phyloP scores from a whole-genome alignment of 2,797 vertebrate genomes.

The Vultur gryphus region DNA sequence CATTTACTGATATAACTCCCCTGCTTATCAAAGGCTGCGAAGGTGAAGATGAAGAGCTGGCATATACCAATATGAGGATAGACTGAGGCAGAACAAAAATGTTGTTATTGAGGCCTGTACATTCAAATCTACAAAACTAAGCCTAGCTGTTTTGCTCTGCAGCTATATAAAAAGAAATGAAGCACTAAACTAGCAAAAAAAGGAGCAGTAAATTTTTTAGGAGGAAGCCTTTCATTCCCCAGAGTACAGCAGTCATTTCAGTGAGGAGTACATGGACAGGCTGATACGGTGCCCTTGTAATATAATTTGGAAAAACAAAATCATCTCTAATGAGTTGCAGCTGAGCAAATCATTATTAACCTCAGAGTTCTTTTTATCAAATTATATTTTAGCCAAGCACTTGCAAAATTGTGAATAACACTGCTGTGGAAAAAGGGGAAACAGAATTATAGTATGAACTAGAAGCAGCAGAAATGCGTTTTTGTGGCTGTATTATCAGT shows the following conservation, averaged over 20 bases:
- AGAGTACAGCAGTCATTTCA: conserved; percentile 27
- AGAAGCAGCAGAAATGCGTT: conserved; percentile 25
- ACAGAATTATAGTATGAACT: conserved; percentile 33
- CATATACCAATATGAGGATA: background rate
- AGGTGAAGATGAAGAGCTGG: background rate
- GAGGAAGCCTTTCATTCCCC: conserved; percentile 19
- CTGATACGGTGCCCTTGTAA: conserved; percentile 35
- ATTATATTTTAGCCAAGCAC: conserved; percentile 55
- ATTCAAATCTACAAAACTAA: background rate
- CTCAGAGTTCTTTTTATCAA: conserved; percentile 61
- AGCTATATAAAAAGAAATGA: conserved; percentile 30
- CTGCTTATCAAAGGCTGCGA: background rate
- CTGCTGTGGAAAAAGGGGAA: conserved; percentile 6
- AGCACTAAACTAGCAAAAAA: background rate
- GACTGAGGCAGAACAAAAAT: background rate
- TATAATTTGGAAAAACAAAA: conserved; percentile 64
- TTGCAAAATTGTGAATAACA: conserved; percentile 13
- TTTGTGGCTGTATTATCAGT: background rate
- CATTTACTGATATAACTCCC: background rate
- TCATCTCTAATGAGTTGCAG: conserved; percentile 59
- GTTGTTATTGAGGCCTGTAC: background rate
- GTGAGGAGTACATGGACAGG: background rate
- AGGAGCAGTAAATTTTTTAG: conserved; percentile 13
- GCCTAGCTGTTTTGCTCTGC: background rate
- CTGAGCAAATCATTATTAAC: conserved; percentile 67